Percentiles rank a stretch among this genome's conserved stretches.
Conservation (phyloP, 2,113 vertebrate genomes). For the Centrocercus urophasianus region DNA sequence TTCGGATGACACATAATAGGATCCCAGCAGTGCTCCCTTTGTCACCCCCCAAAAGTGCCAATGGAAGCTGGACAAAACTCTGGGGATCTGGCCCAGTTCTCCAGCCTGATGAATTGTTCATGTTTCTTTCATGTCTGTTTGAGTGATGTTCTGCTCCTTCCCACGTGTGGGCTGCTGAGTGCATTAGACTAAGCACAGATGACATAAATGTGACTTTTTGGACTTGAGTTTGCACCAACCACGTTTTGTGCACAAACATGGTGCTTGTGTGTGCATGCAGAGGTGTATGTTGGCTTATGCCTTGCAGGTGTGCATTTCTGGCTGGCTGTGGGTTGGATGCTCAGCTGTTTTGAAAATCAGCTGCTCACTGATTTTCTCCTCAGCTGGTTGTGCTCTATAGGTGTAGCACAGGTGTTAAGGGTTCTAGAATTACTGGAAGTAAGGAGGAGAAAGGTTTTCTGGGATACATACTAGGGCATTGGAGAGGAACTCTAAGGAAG, state of each 20-base stretch:
- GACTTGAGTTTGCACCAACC: background rate
- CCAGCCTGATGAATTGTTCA: background rate
- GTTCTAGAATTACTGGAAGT: background rate
- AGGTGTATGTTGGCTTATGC: background rate
- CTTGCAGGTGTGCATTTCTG: rapidly evolving
- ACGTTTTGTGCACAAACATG: background rate
- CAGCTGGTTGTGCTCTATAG: background rate
- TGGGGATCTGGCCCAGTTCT: background rate
- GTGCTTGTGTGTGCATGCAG: background rate
- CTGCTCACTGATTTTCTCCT: background rate
- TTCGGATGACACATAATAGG: background rate
- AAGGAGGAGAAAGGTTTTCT: background rate
- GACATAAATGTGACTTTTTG: too few relatives aligned
- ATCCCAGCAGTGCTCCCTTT: background rate
- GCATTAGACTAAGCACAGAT: background rate
- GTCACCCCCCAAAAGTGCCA: background rate
- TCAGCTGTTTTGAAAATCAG: background rate
- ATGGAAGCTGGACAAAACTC: background rate
- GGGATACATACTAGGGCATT: rapidly evolving
- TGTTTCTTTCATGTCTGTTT: background rate
- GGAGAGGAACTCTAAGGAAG: background rate
- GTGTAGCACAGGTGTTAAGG: background rate
- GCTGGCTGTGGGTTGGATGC: background rate
- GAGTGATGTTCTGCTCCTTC: background rate
- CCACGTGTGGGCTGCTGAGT: background rate